A percentile compares a stretch with the other conserved stretches of the same genome.
phyloP scores from a whole-genome alignment of 2,113 vertebrate genomes.

The Dipodomys stephensi region DNA sequence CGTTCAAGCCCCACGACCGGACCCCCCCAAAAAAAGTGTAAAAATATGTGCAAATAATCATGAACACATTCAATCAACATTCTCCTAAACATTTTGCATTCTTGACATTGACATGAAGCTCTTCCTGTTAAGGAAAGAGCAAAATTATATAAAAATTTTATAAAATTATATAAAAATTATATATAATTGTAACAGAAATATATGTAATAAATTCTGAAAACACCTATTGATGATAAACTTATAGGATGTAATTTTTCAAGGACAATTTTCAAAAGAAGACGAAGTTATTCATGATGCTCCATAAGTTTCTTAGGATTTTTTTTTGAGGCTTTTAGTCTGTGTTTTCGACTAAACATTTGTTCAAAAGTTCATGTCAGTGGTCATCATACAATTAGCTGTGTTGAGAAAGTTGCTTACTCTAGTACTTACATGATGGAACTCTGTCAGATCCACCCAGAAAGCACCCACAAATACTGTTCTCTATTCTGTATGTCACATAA shows the following conservation, averaged over 20 bases:
- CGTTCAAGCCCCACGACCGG: no score
- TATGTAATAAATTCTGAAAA: constrained; percentile 56
- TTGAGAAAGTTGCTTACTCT: neutral
- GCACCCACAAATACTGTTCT: neutral
- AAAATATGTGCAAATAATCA: neutral
- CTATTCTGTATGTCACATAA: neutral
- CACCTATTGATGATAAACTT: constrained; percentile 31
- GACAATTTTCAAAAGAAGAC: constrained; percentile 11
- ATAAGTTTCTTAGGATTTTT: constrained; percentile 11
- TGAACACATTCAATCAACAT: neutral
- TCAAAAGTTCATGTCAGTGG: neutral
- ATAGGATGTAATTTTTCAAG: constrained; percentile 33
- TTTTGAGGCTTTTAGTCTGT: neutral
- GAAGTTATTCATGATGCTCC: neutral
- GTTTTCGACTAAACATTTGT: constrained; percentile 14
- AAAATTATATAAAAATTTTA: neutral
- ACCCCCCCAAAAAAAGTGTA: neutral
- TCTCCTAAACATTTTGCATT: neutral
- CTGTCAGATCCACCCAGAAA: constrained; percentile 13
- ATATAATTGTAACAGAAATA: neutral
- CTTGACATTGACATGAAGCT: neutral
- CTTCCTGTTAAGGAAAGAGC: constrained; percentile 1
- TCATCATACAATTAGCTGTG: neutral
- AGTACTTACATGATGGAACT: constrained; percentile 51
- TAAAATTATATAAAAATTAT: neutral